Percentiles rank a stretch among this genome's conserved stretches.
phyloP scores from a whole-genome alignment of 2,113 vertebrate species.

The Strix aluco region DNA sequence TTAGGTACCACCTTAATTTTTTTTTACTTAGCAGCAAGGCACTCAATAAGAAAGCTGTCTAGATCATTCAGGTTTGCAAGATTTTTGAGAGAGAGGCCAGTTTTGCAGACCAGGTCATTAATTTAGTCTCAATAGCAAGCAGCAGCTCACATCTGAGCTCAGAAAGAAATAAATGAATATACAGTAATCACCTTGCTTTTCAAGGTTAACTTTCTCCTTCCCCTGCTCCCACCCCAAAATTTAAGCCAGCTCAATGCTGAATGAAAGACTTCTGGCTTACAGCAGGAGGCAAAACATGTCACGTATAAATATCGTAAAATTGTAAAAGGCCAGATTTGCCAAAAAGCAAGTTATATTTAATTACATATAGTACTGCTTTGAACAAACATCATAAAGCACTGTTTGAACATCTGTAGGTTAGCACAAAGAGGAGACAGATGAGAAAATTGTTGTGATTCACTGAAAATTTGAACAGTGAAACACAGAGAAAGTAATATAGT shows the following conservation, averaged over 20 bases:
- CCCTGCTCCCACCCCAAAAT: background rate
- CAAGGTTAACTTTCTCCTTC: background rate
- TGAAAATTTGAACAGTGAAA: background rate
- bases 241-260: background rate
- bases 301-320: background rate
- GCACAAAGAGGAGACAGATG: background rate
- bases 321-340: background rate
- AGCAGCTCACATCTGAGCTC: background rate
- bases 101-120: background rate
- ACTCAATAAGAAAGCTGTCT: background rate
- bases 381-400: background rate
- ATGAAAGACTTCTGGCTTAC: background rate
- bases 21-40: background rate
- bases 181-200: background rate
- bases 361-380: background rate
- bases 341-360: background rate
- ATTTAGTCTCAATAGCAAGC: background rate
- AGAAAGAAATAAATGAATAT: background rate
- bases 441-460: background rate
- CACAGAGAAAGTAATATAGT: background rate
- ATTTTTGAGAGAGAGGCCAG: background rate
- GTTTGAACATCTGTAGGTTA: background rate
- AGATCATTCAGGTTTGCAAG: background rate
- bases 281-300: background rate
- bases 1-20: background rate